A percentile compares a stretch with the other conserved stretches of the same genome.
Evolutionary conservation across 2,888 invertebrate genomes (phyloP).

Genomic region (Mythimna impura): DNA sequence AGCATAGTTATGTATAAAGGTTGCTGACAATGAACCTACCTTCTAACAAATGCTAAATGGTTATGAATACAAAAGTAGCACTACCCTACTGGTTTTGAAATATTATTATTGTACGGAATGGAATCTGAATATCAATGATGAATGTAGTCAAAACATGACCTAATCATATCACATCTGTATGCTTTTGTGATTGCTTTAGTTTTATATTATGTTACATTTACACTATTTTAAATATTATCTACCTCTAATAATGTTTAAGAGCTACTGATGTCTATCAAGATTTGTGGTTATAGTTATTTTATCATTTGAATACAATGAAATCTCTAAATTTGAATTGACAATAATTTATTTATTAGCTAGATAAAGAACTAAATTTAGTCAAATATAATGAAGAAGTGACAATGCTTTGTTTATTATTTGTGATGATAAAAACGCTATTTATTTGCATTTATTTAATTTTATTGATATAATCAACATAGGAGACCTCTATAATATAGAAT

Average conservation of each 20-base stretch:
- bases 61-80: slow-evolving; percentile 45
- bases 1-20: slow-evolving; percentile 31
- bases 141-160: slow-evolving; percentile 6
- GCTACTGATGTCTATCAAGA: slow-evolving; percentile 37
- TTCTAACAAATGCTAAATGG: slow-evolving; percentile 46
- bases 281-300: slow-evolving; percentile 55
- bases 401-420: slow-evolving; percentile 55
- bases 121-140: slow-evolving; percentile 17
- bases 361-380: slow-evolving; percentile 54
- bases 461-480: slow-evolving; percentile 87
- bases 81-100: slow-evolving; percentile 12
- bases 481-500: slow-evolving; percentile 85
- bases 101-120: slow-evolving; percentile 12
- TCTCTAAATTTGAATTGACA: slow-evolving; percentile 72
- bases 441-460: slow-evolving; percentile 80
- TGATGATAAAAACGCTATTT: slow-evolving; percentile 67
- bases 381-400: slow-evolving; percentile 56
- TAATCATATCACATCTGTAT: slow-evolving; percentile 20
- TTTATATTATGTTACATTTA: slow-evolving; percentile 21
- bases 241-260: slow-evolving; percentile 53
- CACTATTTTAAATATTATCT: slow-evolving; percentile 43
- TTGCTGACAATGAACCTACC: slow-evolving; percentile 49
- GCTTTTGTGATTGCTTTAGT: slow-evolving; percentile 10
- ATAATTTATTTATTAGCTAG: slow-evolving; percentile 73
- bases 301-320: slow-evolving; percentile 60